Base-by-base conservation (phyloP, 2,888 invertebrate genomes). In the Geotrupes spiniger region DNA sequence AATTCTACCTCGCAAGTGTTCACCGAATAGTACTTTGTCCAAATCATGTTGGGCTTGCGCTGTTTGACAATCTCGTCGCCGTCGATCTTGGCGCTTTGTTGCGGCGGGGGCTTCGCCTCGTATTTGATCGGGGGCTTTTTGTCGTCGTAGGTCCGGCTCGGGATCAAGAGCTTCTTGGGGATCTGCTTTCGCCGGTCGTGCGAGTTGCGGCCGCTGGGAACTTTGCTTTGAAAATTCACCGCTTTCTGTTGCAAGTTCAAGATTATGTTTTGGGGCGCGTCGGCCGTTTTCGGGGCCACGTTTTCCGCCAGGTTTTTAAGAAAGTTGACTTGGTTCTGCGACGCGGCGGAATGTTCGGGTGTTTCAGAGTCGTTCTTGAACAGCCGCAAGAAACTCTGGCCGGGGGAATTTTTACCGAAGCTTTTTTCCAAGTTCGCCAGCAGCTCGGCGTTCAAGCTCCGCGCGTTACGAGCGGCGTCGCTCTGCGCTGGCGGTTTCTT, bases 1-100 rank as follows among this genome's bases (percentile, higher is more conserved):
- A 67, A 68, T 15, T 61, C 55, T 1, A 62, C 63, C 9, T 62
- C 51, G 43, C 68, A 68, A 27, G 45, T 52, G 49, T 72, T 71
- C 1, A 71, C 63, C 1, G 69, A 65, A 47, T 66, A 72, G 56
- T 64, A 70, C 36, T 66, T 66, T 14, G 53, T 49, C 64, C 62
- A 63, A 28, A 57, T 56, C 40, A 53, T 49, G 42, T 58, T 59
- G 11, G 47, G 56, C 39, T 57, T 55, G 12, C 33, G 33, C 14
- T 12, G 33, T 15, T 33, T 33, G 11, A 14, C 33, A 2, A 5
- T 10, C 1, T 3, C n/a, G 33, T 8, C 14, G 12, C 11, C 25
- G 11, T 14, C 10, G 10, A 25, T 17, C 12, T 10, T 14, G 16
- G 40, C 12, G 14, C 11, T 21, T 27, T 11, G 40, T 25, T 40